Conservation (phyloP, 2,888 invertebrate species). For the Choreutis nemorana region DNA sequence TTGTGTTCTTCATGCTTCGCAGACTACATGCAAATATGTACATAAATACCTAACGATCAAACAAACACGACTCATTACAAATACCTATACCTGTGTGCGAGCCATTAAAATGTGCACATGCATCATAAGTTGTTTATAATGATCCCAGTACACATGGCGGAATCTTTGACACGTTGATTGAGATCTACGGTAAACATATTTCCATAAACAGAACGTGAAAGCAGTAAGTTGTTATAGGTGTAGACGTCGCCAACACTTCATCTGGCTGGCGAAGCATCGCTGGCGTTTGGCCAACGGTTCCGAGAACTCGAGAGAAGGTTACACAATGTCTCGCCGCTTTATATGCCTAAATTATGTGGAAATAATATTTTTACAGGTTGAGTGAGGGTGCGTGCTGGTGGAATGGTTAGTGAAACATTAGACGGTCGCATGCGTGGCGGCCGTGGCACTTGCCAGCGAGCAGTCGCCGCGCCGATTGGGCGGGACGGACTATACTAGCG, state of each 20-base stretch:
- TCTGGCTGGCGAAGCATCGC: conserved; percentile 44
- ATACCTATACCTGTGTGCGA: not conserved
- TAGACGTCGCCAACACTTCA: conserved; percentile 52
- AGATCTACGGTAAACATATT: too few species aligned
- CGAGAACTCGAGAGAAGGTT: conserved; percentile 61
- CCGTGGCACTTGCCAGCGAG: conserved; percentile 14
- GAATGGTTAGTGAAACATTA: conserved; percentile 19
- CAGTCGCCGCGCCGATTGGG: conserved; percentile 19
- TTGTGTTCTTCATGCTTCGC: conserved; percentile 25
- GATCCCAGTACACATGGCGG: too few species aligned
- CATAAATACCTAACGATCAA: conserved; percentile 2
- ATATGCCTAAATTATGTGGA: conserved; percentile 59
- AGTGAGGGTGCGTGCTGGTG: conserved; percentile 7
- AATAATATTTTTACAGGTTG: conserved; percentile 36
- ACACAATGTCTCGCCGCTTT: conserved; percentile 59
- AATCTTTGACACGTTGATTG: too few species aligned
- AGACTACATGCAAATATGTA: conserved; percentile 17
- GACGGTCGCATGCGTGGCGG: conserved; percentile 13
- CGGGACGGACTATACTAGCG: conserved; percentile 24
- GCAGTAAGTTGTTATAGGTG: too few species aligned
- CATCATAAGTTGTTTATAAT: too few species aligned
- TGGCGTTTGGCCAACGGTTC: conserved; percentile 54
- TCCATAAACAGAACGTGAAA: conserved; percentile 54
- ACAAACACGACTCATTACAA: not conserved
- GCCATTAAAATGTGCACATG: not conserved